Evolutionary conservation across 2,888 invertebrate genomes (phyloP).

Genomic region (Quadroppia sp.): DNA sequence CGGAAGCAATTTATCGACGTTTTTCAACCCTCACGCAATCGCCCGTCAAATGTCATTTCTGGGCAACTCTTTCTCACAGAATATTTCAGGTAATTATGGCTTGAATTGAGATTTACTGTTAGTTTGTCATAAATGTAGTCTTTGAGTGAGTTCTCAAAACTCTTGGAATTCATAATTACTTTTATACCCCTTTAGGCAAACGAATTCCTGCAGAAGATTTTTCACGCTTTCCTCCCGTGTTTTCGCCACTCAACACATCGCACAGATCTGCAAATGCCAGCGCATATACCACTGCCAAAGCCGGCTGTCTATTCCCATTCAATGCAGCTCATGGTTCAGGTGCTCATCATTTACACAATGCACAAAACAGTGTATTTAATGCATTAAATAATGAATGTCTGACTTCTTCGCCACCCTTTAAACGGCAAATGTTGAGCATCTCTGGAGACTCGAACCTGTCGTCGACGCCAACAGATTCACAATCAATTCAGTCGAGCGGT

Average conservation of each 20-base stretch:
- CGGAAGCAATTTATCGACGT: slow-evolving; percentile 29
- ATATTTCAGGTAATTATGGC: slow-evolving; percentile 18
- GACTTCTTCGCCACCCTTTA: slow-evolving; percentile 5
- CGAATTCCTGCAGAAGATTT: slow-evolving; percentile 28
- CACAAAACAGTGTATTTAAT: slow-evolving; percentile 5
- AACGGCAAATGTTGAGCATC: slow-evolving; percentile 27
- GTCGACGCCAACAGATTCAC: slow-evolving; percentile 12
- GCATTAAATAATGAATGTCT: slow-evolving; percentile 24
- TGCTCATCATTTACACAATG: slow-evolving; percentile 13
- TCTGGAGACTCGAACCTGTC: slow-evolving; percentile 6
- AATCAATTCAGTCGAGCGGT: slow-evolving; percentile 15
- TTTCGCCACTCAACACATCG: neutral
- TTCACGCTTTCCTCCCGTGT: slow-evolving; percentile 29
- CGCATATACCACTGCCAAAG: slow-evolving; percentile 16
- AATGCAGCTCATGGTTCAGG: neutral
- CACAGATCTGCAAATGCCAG: slow-evolving; percentile 1
- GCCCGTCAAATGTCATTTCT: slow-evolving; percentile 33
- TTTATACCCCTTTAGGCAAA: slow-evolving; percentile 21
- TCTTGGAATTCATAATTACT: slow-evolving; percentile 23
- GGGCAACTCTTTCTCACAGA: slow-evolving; percentile 19
- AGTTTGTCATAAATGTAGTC: neutral
- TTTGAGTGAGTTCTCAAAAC: neutral
- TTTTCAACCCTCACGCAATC: slow-evolving; percentile 20
- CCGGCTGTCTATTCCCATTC: slow-evolving; percentile 31
- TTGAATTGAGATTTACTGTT: neutral